Evolutionary conservation across 2,888 invertebrate genomes (phyloP), one percentile per base, ranked within the genome.

Genomic region (Acanthosepion pharaonis): DNA sequence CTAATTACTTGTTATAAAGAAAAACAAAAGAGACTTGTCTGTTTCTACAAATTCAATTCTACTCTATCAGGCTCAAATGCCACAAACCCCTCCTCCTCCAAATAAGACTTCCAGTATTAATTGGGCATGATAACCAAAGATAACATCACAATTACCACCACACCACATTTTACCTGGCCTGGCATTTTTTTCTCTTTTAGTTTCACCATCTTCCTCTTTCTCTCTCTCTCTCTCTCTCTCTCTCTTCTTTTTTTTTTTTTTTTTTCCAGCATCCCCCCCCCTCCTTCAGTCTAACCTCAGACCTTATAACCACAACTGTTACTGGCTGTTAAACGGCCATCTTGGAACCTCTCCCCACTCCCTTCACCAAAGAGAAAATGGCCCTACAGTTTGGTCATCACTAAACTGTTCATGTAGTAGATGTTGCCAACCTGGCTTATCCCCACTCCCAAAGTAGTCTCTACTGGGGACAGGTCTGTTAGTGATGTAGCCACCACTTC

Each of bases 81-180:
- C 78, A 78, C 78, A 78, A 78, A n/a, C 78, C 78, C 78, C 78
- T 59, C 15, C n/a, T 78, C 78, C 78, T 78, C 78, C 78, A 78
- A 78, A 78, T 78, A n/a, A n/a, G 78, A 78, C 78, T 78, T 78
- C 78, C 78, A 78, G 78, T 78, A n/a, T 78, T 78, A 78, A 78
- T n/a, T 78, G 78, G 78, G 78, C 78, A 78, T 64, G 64, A 64
- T 78, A 78, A 78, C 78, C 78, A 78, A 78, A 78, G 78, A 78
- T 78, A n/a, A 78, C 78, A 78, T 78, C n/a, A 33, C 78, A 33
- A 78, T 78, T 78, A 78, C 78, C 78, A 78, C 78, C 78, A 78
- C n/a, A n/a, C 78, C 78, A 78, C 78, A n/a, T 78, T 78, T 78
- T 78, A 78, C 78, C 78, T 78, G 78, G 33, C 78, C 78, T 78